phyloP scores from a whole-genome alignment of 2,113 vertebrate species.

The Toxotes jaculatrix region DNA sequence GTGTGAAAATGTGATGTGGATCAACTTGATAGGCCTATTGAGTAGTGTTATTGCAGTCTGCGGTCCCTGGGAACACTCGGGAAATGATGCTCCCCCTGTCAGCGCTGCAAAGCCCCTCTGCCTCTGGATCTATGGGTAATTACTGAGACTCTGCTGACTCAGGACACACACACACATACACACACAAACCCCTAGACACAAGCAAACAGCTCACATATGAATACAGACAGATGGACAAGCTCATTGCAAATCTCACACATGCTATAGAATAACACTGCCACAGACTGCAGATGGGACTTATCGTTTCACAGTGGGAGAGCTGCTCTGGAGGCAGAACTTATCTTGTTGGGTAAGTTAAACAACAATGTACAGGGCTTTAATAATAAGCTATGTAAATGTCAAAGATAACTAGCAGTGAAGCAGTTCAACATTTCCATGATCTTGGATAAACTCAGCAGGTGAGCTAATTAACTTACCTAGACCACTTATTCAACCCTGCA shows the following conservation, averaged over 20 bases:
- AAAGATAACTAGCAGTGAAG: too few species aligned
- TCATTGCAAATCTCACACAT: neutral
- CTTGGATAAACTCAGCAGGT: too few species aligned
- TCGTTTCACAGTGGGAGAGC: neutral
- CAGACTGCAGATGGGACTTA: neutral
- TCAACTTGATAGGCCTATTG: conserved; percentile 82
- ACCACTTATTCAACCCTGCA: too few species aligned
- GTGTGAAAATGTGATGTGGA: conserved; percentile 78
- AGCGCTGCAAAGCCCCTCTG: conserved; percentile 57
- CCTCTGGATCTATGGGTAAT: conserved; percentile 74
- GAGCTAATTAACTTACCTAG: too few species aligned
- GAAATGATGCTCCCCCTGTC: conserved; percentile 75
- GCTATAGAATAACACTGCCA: neutral
- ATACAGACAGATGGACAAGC: conserved; percentile 7
- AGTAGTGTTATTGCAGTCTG: conserved; percentile 83
- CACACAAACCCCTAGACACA: neutral
- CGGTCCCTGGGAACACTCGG: conserved; percentile 73
- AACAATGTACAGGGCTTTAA: neutral
- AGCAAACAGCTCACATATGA: neutral
- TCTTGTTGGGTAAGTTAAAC: neutral
- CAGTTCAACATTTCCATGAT: too few species aligned
- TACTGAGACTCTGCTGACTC: conserved; percentile 79
- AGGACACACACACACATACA: conserved; percentile 64
- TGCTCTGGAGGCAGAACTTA: neutral
- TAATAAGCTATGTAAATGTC: neutral